A percentile compares a stretch with the other conserved stretches of the same genome.
phyloP scores from a whole-genome alignment of 2,888 invertebrate species.

The Mythimna loreyi region DNA sequence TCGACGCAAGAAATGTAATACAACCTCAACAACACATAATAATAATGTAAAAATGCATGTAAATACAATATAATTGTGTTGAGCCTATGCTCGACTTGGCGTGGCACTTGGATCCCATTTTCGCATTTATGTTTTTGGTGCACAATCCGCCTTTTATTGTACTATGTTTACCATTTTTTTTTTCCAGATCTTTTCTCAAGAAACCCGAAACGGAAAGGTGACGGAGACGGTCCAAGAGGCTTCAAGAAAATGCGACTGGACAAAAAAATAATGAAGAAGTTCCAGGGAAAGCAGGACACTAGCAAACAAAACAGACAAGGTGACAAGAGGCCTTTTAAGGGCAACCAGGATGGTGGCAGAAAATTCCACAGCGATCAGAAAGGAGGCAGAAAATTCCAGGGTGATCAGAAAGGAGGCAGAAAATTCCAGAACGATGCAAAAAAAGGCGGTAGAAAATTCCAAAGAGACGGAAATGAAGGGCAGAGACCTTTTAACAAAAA shows the following conservation, averaged over 20 bases:
- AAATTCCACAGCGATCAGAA: conserved; percentile 66
- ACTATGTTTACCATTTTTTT: background rate
- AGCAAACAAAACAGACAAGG: conserved; percentile 65
- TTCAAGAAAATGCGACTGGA: conserved; percentile 87
- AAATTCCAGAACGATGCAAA: conserved; percentile 68
- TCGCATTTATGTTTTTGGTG: no score
- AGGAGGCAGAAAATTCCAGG: conserved; percentile 64
- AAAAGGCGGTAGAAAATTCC: conserved; percentile 65
- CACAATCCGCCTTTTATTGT: background rate
- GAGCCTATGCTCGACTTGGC: no score
- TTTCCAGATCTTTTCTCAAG: conserved; percentile 83
- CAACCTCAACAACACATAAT: no score
- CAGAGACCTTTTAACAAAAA: conserved; percentile 72
- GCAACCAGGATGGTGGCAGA: conserved; percentile 63
- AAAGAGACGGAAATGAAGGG: conserved; percentile 63
- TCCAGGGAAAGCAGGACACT: conserved; percentile 72
- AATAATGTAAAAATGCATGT: no score
- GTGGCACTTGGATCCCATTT: no score
- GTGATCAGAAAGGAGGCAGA: conserved; percentile 50
- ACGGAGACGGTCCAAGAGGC: conserved; percentile 80
- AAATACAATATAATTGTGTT: no score
- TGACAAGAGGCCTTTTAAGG: conserved; percentile 67
- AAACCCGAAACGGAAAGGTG: conserved; percentile 79
- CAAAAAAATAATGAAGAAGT: conserved; percentile 84
- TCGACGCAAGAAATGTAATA: no score